Evolutionary conservation across 2,797 vertebrate genomes (phyloP), one percentile per base, ranked within the genome.

Genomic region (Esox lucius): DNA sequence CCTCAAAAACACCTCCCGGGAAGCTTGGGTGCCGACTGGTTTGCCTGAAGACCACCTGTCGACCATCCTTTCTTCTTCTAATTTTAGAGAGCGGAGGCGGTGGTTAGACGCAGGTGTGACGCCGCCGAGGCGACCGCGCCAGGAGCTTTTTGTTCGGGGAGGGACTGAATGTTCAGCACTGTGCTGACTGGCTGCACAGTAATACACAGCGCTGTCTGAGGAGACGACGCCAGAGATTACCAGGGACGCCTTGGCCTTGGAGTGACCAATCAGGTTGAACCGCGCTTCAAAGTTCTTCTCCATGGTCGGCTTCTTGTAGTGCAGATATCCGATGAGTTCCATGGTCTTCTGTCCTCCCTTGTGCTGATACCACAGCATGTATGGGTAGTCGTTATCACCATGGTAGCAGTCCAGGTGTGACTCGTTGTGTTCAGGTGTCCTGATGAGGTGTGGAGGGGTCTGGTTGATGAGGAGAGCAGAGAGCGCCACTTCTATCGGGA

Each of bases 161-260:
- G n/a, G 49, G 26, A n/a, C 15, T 70, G 33, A 26, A 85, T 42
- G 17, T 78, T 76, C 67, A 78, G 1, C 75, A 68, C 86, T 70
- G 89, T 90, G 89, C 22, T n/a, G 0, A 71, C 86, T 87, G 0
- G 83, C 87, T 83, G 91, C 89, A 78, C 91, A 91, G 77, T 87
- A 89, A 71, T 91, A 91, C 51, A 75, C 66, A 11, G 84, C 90
- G 0, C 77, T 80, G 76, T 91, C 86, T 42, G 51, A 35, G 0
- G 19, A 3, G n/a, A 1, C 72, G n/a, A 80, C 15, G 13, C 64
- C 51, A 22, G 76, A 83, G 1, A 90, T 86, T 0, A 68, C 26
- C 0, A 91, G 83, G 6, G 75, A 68, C 1, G 76, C 83, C 51
- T 65, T 59, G 4, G 0, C 2, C 49, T 62, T 81, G 1, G 84